Percentiles rank a stretch among this genome's conserved stretches.
These are phyloP conservation scores for Cecidostiba fungosa DNA, from an alignment of 2,888 invertebrate species.

Conservation along the genomic window DNA sequence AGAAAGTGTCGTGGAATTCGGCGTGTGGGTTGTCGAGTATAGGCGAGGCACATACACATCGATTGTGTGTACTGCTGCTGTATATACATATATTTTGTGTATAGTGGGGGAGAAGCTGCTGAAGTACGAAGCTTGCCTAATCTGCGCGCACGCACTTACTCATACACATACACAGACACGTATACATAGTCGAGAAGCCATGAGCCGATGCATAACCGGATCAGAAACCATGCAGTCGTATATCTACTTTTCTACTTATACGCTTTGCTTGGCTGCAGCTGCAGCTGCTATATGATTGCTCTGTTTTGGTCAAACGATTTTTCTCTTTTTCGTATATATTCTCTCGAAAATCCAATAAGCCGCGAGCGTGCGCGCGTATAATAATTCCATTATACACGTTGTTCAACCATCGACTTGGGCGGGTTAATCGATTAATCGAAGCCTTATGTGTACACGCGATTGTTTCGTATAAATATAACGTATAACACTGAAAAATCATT, in stretches of 20 bases:
- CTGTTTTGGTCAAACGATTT: slow-evolving; percentile 14
- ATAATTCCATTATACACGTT: slow-evolving; percentile 32
- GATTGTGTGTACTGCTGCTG: slow-evolving; percentile 27
- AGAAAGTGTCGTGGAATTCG: slow-evolving; percentile 65
- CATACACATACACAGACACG: not conserved
- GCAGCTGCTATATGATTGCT: slow-evolving; percentile 8
- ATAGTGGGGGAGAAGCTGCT: not conserved
- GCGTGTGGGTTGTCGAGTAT: slow-evolving; percentile 51
- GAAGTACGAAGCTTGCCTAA: slow-evolving; percentile 31
- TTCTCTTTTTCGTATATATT: not conserved
- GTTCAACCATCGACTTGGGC: too few relatives aligned
- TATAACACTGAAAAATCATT: too few relatives aligned
- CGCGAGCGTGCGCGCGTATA: too few relatives aligned
- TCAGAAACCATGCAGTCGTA: slow-evolving; percentile 80
- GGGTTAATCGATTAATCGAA: too few relatives aligned
- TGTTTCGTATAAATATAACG: too few relatives aligned
- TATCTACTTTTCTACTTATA: slow-evolving; percentile 77
- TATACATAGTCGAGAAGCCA: slow-evolving; percentile 73
- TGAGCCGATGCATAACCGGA: slow-evolving; percentile 76
- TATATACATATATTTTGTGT: not conserved
- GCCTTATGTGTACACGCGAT: too few relatives aligned
- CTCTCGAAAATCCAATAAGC: slow-evolving; percentile 34
- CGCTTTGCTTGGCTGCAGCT: slow-evolving; percentile 43
- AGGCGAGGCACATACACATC: slow-evolving; percentile 52
- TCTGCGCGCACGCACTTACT: slow-evolving; percentile 13